Conservation (phyloP, 2,797 vertebrate species). For the Enteromius thamalakanensis region DNA sequence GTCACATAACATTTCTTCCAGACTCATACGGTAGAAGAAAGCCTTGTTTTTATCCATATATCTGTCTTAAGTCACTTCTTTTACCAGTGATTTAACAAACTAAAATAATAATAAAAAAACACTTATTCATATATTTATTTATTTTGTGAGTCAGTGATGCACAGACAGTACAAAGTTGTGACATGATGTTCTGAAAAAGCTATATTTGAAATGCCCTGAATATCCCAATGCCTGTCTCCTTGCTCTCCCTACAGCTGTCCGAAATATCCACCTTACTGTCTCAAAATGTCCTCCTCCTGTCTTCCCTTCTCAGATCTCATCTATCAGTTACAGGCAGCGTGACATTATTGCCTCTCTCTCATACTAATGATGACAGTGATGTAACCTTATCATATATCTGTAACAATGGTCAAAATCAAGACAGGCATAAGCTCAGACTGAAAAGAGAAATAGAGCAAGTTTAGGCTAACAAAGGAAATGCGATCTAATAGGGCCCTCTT, state of each 20-base stretch:
- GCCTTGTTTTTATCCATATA: constrained; percentile 3
- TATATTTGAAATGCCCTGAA: constrained; percentile 48
- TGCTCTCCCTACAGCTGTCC: constrained; percentile 14
- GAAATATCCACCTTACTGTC: constrained; percentile 30
- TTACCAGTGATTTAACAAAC: constrained; percentile 6
- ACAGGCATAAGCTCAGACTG: constrained; percentile 47
- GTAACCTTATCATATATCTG: constrained; percentile 18
- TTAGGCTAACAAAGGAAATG: not conserved
- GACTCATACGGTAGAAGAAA: not conserved
- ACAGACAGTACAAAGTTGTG: constrained; percentile 9
- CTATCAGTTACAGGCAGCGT: constrained; percentile 27
- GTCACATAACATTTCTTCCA: constrained; percentile 18
- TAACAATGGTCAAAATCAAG: constrained; percentile 4
- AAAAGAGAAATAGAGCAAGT: constrained; percentile 43
- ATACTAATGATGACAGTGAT: constrained; percentile 38
- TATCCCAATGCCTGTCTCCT: constrained; percentile 35
- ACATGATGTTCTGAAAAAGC: constrained; percentile 28
- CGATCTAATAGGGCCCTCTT: constrained; percentile 42
- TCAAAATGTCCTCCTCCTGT: constrained; percentile 27
- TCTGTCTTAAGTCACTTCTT: not conserved
- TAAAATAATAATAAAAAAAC: not conserved
- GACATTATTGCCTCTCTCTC: constrained; percentile 28
- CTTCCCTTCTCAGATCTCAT: constrained; percentile 17
- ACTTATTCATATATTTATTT: constrained; percentile 13
- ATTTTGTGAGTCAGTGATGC: not conserved